Evolutionary conservation across 1,140 invertebrate species (phyloP), one percentile per base, ranked within the genome.

Genomic region (Drosophila lowei): DNA sequence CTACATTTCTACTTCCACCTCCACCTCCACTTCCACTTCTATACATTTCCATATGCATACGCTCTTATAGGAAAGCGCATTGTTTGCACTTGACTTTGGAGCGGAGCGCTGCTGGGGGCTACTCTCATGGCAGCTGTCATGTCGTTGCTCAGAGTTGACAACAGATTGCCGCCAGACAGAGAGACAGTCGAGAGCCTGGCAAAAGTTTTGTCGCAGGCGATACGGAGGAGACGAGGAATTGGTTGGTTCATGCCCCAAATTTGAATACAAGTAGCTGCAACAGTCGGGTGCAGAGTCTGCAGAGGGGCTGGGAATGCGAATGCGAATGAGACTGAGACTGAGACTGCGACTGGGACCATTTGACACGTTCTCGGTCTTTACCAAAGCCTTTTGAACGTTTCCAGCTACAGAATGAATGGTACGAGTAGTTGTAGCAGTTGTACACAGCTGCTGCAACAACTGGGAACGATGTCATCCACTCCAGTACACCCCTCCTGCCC

Each of bases 361-460:
- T 74, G 71, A 74, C 72, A 75, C 72, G 71, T 75, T 66, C 71
- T 66, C 50, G 49, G 62, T 75, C 72, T 75, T 55, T 65, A 11
- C 43, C 34, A 68, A 65, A 1, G 34, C 52, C 63, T 56, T 68
- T 68, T 68, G 18, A 57, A 66, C 64, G 49, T 41, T 66, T 23
- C 43, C 64, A 67, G 60, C 60, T 8, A 8, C 18, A 55, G 62
- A 55, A 66, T 56, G 38, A 11, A 25, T 16, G 16, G 4, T 11
- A 23, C 23, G 23, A 25, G 5, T 25, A 13, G 28, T 7, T 52
- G 18, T 38, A 8, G 41, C 28, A 54, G 65, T 52, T 42, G 55
- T 48, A 56, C 56, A 57, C 65, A 47, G 65, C 62, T 64, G 62
- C 3, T 15, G 56, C 65, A 67, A 56, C 65, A 68, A 67, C 49